Evolutionary conservation across 2,113 vertebrate species (phyloP), one percentile per base, ranked within the genome.

Genomic region (Myiozetetes cayanensis): DNA sequence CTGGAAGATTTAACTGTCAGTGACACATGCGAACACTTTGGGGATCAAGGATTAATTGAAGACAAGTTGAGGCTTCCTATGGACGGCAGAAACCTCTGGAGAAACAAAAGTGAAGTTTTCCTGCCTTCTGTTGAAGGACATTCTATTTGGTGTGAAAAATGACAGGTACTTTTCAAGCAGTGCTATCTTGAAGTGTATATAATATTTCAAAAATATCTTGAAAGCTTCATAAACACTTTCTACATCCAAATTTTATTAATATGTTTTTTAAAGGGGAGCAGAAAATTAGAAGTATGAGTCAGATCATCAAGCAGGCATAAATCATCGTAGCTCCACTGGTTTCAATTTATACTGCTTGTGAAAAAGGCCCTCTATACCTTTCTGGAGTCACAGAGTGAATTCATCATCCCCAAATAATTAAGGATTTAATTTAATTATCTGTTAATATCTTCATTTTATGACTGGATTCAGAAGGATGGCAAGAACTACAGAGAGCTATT

Each of bases 371-470:
- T 93, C 90, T 87, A 49, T 78, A 96, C 93, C 93, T 95, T 96
- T 68, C 83, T 90, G 91, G 85, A 96, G 96, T 95, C 92, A 94
- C 59, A 85, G 20, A 89, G 78, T 67, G 89, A 96, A 87, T 92
- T 73, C 68, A 93, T 94, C 77, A 72, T 85, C 94, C 83, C 93
- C 96, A 94, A 98, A 97, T 95, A 97, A 97, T 96, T 96, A 93
- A 96, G 94, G 92, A 91, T 90, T 95, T 85, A 83, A 93, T 96
- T 93, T 73, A 92, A 90, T 95, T 93, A 94, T 77, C 78, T 91
- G 91, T 86, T 94, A 93, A 77, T 92, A 37, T 73, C 85, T 88
- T 89, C 79, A 87, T 81, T 89, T 84, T 92, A 90, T 89, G 90
- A 59, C 91, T 39, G 39, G 61, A 68, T 74, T 85, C 92, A 74